Conservation (phyloP, 2,888 invertebrate genomes). For the Chelonus formosanus region DNA sequence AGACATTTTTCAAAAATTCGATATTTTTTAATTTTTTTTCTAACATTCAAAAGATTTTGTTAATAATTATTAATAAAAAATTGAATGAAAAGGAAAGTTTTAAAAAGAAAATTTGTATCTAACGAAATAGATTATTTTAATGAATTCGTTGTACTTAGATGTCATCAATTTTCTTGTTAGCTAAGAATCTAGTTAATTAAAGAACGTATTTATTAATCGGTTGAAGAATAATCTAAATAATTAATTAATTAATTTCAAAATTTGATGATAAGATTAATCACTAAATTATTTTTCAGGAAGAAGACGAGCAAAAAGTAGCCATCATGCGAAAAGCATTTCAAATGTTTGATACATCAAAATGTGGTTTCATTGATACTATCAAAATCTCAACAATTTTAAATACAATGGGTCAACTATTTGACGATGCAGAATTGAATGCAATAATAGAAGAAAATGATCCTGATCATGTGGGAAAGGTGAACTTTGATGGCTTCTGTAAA, state of each 20-base stretch:
- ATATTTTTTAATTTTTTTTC: too few relatives aligned
- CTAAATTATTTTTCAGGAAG: conserved; percentile 58
- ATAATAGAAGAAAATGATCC: conserved; percentile 92
- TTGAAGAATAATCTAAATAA: not conserved
- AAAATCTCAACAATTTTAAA: conserved; percentile 93
- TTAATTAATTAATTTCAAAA: not conserved
- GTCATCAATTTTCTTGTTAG: too few relatives aligned
- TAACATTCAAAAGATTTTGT: too few relatives aligned
- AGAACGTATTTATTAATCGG: not conserved
- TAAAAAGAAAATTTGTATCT: too few relatives aligned
- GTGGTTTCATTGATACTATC: conserved; percentile 88
- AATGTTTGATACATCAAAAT: conserved; percentile 95
- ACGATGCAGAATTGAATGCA: conserved; percentile 87
- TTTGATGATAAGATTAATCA: too few relatives aligned
- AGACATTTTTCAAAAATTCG: too few relatives aligned
- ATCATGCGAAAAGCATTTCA: conserved; percentile 96
- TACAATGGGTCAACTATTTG: conserved; percentile 95
- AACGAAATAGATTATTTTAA: too few relatives aligned
- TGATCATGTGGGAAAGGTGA: conserved; percentile 89
- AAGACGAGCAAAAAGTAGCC: conserved; percentile 83
- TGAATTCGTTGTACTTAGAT: too few relatives aligned
- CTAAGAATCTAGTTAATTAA: not conserved
- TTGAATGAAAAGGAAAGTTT: too few relatives aligned
- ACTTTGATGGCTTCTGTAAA: conserved; percentile 92
- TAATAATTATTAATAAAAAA: too few relatives aligned